Percentiles rank a stretch among this genome's conserved stretches.
Evolutionary conservation across 2,113 vertebrate genomes (phyloP).

Genomic region (Noctilio leporinus): DNA sequence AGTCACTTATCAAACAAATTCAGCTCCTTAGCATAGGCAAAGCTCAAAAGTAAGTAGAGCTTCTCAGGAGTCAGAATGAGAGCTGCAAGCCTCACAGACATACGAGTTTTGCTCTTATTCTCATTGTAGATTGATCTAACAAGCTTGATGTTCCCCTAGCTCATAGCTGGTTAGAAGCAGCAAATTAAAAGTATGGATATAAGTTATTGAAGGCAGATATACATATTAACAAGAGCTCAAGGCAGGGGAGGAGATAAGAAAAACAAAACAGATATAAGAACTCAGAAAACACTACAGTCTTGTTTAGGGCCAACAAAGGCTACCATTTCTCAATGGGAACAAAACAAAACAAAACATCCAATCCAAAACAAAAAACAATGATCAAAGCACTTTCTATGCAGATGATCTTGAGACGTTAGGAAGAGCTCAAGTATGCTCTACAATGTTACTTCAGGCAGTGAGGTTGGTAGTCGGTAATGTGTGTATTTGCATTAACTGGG

Average conservation of each 20-base stretch:
- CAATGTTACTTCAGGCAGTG: background rate
- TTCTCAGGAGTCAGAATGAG: background rate
- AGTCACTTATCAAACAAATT: background rate
- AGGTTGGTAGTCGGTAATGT: background rate
- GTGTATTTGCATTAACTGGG: background rate
- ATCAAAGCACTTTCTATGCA: background rate
- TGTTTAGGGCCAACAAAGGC: background rate
- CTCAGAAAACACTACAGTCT: slow-evolving; percentile 9
- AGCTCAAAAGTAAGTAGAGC: background rate
- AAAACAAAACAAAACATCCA: background rate
- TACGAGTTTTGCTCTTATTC: background rate
- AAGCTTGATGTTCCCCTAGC: background rate
- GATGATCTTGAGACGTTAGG: background rate
- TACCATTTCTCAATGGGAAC: background rate
- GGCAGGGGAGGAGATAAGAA: background rate
- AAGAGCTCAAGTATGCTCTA: background rate
- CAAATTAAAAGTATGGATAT: slow-evolving; percentile 25
- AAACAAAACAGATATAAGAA: slow-evolving; percentile 23
- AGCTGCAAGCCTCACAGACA: background rate
- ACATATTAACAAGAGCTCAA: slow-evolving; percentile 10
- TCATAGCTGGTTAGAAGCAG: slow-evolving; percentile 27
- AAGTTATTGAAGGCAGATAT: slow-evolving; percentile 4
- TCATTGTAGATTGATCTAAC: slow-evolving; percentile 29
- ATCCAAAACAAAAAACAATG: background rate
- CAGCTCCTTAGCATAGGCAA: background rate